Evolutionary conservation across 2,113 vertebrate genomes (phyloP), one percentile per base, ranked within the genome.

Genomic region (Meriones unguiculatus): DNA sequence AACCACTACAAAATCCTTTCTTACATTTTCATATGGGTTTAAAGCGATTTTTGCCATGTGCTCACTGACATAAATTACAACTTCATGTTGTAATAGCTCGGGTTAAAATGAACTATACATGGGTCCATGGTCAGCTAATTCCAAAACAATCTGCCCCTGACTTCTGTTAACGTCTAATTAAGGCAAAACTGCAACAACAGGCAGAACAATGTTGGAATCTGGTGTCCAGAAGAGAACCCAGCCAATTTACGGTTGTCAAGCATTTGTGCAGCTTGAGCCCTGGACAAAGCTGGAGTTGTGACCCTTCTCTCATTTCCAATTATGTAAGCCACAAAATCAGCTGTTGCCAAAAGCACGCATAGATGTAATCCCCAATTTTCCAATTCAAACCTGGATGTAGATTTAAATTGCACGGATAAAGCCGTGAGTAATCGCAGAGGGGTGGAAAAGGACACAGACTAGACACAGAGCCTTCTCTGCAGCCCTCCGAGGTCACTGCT

Each of bases 301-400:
- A 94, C 65, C 86, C 76, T 89, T 94, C 90, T 96, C 84, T 90
- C 78, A 15, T 94, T 95, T 90, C 87, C 76, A 96, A 73, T 96
- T 95, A 59, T 78, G n/a, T 88, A 93, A 98, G 95, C 93, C 90
- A 70, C 93, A 93, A 96, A 85, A 59, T 94, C 95, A 92, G 93
- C 90, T 92, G 80, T 93, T 95, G 86, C 54, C 77, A 73, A 72
- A 38, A 86, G 70, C 28, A 57, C 89, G 76, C 87, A 85, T 52
- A 75, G 91, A 84, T 46, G 89, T 93, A 97, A 96, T 95, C 95
- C 95, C 52, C 57, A 93, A 90, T 96, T 97, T 95, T 97, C 95
- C 93, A 88, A 94, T 57, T 89, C 93, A 87, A 97, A 95, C 46
- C 92, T 94, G 90, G 52, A 32, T 54, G 10, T 84, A 38, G 59